Evolutionary conservation across 2,888 invertebrate genomes (phyloP).

Genomic region (Syritta pipiens): DNA sequence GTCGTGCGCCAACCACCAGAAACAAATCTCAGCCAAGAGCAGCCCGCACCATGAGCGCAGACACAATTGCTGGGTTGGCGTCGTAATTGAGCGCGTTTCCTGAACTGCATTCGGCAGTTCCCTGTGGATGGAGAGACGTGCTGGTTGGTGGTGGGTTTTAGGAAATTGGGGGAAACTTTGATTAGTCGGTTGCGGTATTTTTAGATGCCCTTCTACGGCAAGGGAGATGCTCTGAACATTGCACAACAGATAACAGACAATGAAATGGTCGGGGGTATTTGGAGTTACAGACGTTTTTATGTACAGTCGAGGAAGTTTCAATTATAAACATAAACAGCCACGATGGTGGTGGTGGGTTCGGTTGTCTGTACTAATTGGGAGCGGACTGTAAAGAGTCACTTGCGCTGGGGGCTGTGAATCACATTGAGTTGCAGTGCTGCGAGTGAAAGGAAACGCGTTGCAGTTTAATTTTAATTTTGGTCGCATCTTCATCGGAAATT

Average conservation of each 20-base stretch:
- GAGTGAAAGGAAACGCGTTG: too few species aligned
- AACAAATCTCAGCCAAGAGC: slow-evolving; percentile 44
- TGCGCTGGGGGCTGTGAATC: too few species aligned
- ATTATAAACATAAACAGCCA: slow-evolving; percentile 43
- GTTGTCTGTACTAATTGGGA: too few species aligned
- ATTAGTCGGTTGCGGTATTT: slow-evolving; percentile 65
- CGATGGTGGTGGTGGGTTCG: too few species aligned
- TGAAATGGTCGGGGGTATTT: slow-evolving; percentile 3
- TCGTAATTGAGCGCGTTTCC: slow-evolving; percentile 65
- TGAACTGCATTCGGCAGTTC: slow-evolving; percentile 56
- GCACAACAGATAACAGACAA: not conserved
- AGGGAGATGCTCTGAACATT: slow-evolving; percentile 15
- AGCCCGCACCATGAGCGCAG: slow-evolving; percentile 39
- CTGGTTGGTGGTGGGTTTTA: slow-evolving; percentile 24
- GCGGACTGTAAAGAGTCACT: too few species aligned
- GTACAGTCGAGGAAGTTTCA: slow-evolving; percentile 49
- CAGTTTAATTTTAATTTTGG: too few species aligned
- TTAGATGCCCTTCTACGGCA: slow-evolving; percentile 55
- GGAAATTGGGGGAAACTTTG: slow-evolving; percentile 64
- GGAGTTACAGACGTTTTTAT: slow-evolving; percentile 41
- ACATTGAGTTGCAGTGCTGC: too few species aligned
- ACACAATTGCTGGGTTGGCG: slow-evolving; percentile 63
- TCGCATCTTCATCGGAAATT: too few species aligned
- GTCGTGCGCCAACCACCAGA: slow-evolving; percentile 67
- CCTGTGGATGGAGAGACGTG: slow-evolving; percentile 24